These are phyloP conservation scores for Gallinago jamesoni DNA, from an alignment of 2,113 vertebrate species.

Conservation along the genomic window DNA sequence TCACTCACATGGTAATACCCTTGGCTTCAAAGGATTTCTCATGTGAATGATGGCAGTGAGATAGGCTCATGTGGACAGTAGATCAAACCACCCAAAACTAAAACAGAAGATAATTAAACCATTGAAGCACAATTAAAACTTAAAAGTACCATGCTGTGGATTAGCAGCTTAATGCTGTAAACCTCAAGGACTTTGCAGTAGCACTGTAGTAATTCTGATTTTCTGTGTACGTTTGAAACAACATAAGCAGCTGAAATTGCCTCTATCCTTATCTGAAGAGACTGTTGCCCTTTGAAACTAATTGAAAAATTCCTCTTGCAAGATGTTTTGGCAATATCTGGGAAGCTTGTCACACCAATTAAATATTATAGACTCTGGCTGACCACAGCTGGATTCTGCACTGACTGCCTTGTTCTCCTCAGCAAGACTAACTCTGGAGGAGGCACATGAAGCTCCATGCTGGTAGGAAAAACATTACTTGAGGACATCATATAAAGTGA, in stretches of 20 bases:
- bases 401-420: not conserved
- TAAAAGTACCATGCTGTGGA: not conserved
- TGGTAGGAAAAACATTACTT: not conserved
- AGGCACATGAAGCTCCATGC: not conserved
- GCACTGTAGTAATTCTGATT: not conserved
- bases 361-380: not conserved
- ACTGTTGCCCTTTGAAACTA: not conserved
- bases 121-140: not conserved
- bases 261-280: not conserved
- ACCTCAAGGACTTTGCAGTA: not conserved
- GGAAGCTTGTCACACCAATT: not conserved
- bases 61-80: not conserved
- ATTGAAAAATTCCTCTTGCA: not conserved
- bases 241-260: not conserved
- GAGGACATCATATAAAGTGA: not conserved
- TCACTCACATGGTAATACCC: not conserved
- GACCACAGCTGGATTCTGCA: not conserved
- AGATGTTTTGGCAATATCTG: not conserved
- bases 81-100: not conserved
- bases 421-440: not conserved
- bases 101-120: constrained; percentile 27
- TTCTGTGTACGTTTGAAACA: not conserved
- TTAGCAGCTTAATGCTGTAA: not conserved
- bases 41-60: not conserved
- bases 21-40: not conserved